Evolutionary conservation across 92 coral and sea anemone genomes (phyloP).

Genomic region (Meandrina meandrites): DNA sequence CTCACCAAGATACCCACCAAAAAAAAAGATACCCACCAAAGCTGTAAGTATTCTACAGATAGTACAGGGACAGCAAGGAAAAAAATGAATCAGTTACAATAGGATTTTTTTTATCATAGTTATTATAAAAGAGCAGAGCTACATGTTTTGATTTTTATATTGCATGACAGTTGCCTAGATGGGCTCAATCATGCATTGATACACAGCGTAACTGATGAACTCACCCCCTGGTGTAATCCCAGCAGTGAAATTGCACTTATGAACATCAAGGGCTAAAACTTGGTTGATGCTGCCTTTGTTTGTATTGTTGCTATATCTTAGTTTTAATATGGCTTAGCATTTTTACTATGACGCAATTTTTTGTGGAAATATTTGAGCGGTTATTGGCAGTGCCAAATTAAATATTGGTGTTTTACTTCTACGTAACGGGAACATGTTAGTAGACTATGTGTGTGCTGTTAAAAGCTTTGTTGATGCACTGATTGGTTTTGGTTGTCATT

Average conservation of each 20-base stretch:
- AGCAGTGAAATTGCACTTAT: slow-evolving; percentile 1
- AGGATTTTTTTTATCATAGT: background rate
- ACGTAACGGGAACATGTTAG: background rate
- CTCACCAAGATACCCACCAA: too few relatives aligned
- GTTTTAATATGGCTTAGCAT: background rate
- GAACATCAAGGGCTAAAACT: background rate
- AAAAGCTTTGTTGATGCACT: background rate
- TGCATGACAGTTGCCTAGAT: slow-evolving; percentile 42
- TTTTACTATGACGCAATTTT: background rate
- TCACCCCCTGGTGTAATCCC: slow-evolving; percentile 13
- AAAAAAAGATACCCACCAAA: background rate
- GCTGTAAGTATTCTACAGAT: background rate
- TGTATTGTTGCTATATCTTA: background rate
- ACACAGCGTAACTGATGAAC: background rate
- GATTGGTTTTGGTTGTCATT: background rate
- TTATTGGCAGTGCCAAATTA: background rate
- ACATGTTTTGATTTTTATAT: background rate
- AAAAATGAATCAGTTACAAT: background rate
- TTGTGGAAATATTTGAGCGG: background rate
- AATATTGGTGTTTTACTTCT: background rate
- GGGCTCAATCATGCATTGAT: background rate
- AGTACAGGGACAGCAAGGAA: background rate
- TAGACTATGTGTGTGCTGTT: background rate
- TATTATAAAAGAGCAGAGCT: background rate
- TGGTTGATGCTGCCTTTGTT: background rate